Percentiles rank a stretch among this genome's conserved stretches.
These are phyloP conservation scores for Capromys pilorides DNA, from an alignment of 2,797 vertebrate genomes.

Conservation along the genomic window DNA sequence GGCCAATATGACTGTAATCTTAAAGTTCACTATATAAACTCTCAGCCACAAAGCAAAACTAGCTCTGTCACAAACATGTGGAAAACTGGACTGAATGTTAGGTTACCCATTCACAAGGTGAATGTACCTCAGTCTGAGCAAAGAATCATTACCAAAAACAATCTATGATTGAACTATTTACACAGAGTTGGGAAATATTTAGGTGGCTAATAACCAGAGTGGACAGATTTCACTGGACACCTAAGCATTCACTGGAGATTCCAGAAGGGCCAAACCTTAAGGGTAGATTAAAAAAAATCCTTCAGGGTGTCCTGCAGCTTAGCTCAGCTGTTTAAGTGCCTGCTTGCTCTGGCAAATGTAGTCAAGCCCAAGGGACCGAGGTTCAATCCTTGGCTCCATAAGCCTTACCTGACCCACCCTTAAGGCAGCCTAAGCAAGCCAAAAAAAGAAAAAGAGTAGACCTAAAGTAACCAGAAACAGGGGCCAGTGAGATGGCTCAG, in stretches of 20 bases:
- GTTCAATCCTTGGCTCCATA: too few species aligned
- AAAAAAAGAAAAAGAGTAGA: too few species aligned
- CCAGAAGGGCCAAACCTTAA: background rate
- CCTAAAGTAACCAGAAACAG: too few species aligned
- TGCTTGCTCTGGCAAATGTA: too few species aligned
- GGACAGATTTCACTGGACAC: background rate
- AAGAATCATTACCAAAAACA: conserved; percentile 4
- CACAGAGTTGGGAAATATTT: background rate
- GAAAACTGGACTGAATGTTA: conserved; percentile 5
- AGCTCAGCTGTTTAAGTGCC: too few species aligned
- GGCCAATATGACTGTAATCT: background rate
- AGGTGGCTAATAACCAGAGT: background rate
- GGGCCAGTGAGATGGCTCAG: too few species aligned
- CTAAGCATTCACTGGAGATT: background rate
- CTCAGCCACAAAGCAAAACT: background rate
- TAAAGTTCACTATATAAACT: background rate
- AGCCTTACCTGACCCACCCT: too few species aligned
- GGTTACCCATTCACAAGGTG: background rate
- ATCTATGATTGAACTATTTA: background rate
- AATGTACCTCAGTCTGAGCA: background rate
- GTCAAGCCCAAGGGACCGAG: too few species aligned
- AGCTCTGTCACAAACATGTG: background rate
- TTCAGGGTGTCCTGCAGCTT: too few species aligned
- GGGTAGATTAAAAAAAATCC: background rate
- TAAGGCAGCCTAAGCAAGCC: too few species aligned